Base-by-base conservation (phyloP, 1,140 invertebrate species). In the Cecropterus lyciades region DNA sequence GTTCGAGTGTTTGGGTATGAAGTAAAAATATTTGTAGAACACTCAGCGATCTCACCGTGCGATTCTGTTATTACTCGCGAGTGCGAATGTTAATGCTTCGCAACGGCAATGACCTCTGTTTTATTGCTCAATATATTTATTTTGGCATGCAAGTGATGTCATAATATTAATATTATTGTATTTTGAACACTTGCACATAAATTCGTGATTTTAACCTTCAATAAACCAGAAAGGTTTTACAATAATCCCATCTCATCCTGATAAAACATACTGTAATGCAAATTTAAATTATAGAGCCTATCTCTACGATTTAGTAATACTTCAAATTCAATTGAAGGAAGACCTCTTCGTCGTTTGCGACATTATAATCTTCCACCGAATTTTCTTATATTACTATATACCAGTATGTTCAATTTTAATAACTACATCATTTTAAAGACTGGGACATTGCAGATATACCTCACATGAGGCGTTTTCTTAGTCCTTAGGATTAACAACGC, bases 11-110 rank as follows among this genome's bases (percentile, higher is more conserved):
- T 80, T 77, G 65, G 63, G 20, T 70, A 56, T 68, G 68, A 52
- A 77, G 65, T 59, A 55, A 77, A 80, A 78, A 83, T 79, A 78
- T 85, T 83, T 85, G 72, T 77, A 55, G 70, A 77, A 60, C 77
- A 77, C 80, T 80, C 60, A 48, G 69, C 55, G 52, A 72, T 69
- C 53, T 45, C 49, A 60, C 57, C 66, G 59, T 70, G 62, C 62
- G 46, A 68, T 74, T 79, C 59, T 59, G 48, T 72, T 68, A 71
- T 71, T 68, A 52, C 40, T 60, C 46, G 62, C 45, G 56, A 48
- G 59, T 64, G 27, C 59, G 59, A 43, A 68, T 49, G 42, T 60
- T 65, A 67, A 57, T 65, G 33, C 53, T n/a, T n/a, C n/a, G 15
- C 51, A 48, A 52, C 52, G 65, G 53, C 66, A 71, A 67, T 71